Base-by-base conservation (phyloP, 2,797 vertebrate species). In the Enteromius afrohamiltoni region DNA sequence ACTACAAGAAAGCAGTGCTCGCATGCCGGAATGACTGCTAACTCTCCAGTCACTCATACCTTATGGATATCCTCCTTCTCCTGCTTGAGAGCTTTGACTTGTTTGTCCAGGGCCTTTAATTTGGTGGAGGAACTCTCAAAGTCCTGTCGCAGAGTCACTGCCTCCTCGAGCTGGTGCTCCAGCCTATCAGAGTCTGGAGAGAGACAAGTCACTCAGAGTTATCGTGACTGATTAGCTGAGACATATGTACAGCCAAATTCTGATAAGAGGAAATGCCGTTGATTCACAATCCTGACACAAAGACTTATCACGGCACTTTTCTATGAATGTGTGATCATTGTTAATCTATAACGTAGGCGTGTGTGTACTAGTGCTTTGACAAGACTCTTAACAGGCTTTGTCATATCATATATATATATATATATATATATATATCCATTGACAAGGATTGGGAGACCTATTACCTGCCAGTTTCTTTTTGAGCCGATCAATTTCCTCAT, bases 41-140 rank as follows among this genome's bases (percentile, higher is more conserved):
- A 19, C 23, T 23, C 34, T n/a, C 5, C n/a, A 40, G 29, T n/a
- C 23, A 47, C 53, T 51, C 21, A 19, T 90, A 97, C 98, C 97
- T 98, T 98, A 91, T 98, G 97, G 26, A 96, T 90, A 0, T 99
- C 97, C 0, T 99, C 98, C 83, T 97, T 97, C 85, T 99, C 98
- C 85, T 96, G 97, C 10, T 94, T 93, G 34, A 95, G 91, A 3
- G 92, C 87, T 87, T 95, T 97, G 88, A 96, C 95, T 88, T 99
- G 98, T 86, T 95, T 97, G 83, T 99, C 98, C 65, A 99, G 91
- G 60, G 93, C 93, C 90, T 95, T 97, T 49, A 98, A 87, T 85
- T 95, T 98, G 79, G 95, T 96, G 37, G 95, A 84, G 0, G 95
- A 95, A 83, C 96, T 96, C 84, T 99, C 97, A 0, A 95, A 96